Conservation (phyloP, 2,113 vertebrate species). For the Pelecanus crispus region DNA sequence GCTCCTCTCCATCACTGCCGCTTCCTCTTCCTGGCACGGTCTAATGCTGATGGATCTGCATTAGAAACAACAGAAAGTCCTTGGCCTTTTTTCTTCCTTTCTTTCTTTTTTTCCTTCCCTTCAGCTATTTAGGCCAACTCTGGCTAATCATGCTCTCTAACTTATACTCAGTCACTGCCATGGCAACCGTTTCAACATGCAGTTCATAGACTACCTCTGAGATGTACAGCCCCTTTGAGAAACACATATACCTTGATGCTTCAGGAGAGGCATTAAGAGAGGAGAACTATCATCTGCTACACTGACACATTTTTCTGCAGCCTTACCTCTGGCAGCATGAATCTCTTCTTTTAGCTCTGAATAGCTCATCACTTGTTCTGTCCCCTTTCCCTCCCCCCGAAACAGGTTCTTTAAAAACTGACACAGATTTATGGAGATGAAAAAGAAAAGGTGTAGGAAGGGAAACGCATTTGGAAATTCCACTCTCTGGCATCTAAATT, state of each 20-base stretch:
- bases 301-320: conserved; percentile 40
- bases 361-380: conserved; percentile 38
- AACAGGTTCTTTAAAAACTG: conserved; percentile 36
- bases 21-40: not conserved
- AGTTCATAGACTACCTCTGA: not conserved
- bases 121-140: conserved; percentile 41
- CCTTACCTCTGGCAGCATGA: conserved; percentile 37
- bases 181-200: conserved; percentile 28
- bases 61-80: conserved; percentile 17
- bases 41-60: not conserved
- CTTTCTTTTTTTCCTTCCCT: conserved; percentile 7
- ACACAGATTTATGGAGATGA: conserved; percentile 35
- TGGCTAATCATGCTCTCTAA: not conserved
- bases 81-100: not conserved
- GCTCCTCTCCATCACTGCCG: not conserved
- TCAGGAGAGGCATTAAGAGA: conserved; percentile 29
- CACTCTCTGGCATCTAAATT: conserved; percentile 6
- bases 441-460: conserved; percentile 34
- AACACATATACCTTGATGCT: conserved; percentile 46
- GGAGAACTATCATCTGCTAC: conserved; percentile 24
- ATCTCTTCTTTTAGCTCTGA: conserved; percentile 28
- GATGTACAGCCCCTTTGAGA: not conserved
- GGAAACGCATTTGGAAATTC: conserved; percentile 29
- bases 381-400: not conserved
- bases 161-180: conserved; percentile 15